Evolutionary conservation across 2,888 invertebrate species (phyloP).

Genomic region (Odontocerum albicorne): DNA sequence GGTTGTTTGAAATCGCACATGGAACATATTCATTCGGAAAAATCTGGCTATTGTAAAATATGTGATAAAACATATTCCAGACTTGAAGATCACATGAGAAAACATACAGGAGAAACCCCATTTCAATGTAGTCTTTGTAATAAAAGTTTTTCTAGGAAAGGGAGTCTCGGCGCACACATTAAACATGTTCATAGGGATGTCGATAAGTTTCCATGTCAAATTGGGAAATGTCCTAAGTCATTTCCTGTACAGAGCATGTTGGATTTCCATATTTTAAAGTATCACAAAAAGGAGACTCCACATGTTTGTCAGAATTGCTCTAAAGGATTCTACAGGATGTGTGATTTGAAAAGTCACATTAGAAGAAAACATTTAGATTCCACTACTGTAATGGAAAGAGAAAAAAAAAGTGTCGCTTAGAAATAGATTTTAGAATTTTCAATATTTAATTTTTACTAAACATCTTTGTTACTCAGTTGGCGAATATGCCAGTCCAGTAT

Average conservation of each 20-base stretch:
- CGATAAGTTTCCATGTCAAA: conserved; percentile 43
- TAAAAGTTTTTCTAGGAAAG: conserved; percentile 32
- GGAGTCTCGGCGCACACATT: conserved; percentile 36
- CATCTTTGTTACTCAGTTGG: no score
- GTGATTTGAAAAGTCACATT: no score
- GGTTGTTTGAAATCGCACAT: conserved; percentile 32
- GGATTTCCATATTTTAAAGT: conserved; percentile 53
- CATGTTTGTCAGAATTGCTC: conserved; percentile 51
- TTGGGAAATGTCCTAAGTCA: conserved; percentile 51
- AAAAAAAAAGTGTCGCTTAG: no score
- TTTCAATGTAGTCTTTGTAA: conserved; percentile 32
- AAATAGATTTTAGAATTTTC: no score
- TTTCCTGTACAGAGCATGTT: conserved; percentile 51
- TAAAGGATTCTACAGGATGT: conserved; percentile 50
- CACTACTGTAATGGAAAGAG: no score
- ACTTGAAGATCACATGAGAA: conserved; percentile 44
- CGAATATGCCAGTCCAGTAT: no score
- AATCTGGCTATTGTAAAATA: conserved; percentile 46
- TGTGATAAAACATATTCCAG: conserved; percentile 59
- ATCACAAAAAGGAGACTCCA: conserved; percentile 51
- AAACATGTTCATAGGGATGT: conserved; percentile 41
- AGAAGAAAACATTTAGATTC: no score
- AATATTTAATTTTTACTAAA: no score
- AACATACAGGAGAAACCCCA: conserved; percentile 35
- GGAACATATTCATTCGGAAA: conserved; percentile 30